These are phyloP conservation scores for Seladonia tumulorum DNA, from an alignment of 2,888 invertebrate species.

Conservation along the genomic window DNA sequence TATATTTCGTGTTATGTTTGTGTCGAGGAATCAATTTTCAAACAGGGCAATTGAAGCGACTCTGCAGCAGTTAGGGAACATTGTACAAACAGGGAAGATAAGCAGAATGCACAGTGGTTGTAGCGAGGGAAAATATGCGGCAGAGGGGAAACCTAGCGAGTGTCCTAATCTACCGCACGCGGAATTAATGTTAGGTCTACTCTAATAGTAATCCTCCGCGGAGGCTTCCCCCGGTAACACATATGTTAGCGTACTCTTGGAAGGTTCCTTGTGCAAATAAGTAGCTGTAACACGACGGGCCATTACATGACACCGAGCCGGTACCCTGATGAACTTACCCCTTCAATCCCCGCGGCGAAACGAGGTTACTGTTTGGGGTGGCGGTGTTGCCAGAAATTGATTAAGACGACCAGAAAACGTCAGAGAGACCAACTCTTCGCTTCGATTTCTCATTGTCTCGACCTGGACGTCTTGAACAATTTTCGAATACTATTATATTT, in stretches of 20 bases:
- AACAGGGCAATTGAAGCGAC: neutral
- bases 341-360: constrained; percentile 27
- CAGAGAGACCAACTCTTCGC: neutral
- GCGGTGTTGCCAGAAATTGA: constrained; percentile 20
- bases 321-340: constrained; percentile 32
- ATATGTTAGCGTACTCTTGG: constrained; percentile 44
- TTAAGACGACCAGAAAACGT: constrained; percentile 6
- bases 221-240: constrained; percentile 52
- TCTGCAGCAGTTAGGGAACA: neutral
- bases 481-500: neutral
- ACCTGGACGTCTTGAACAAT: neutral
- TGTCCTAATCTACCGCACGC: constrained; percentile 77
- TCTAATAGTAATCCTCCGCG: constrained; percentile 67
- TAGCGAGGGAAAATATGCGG: constrained; percentile 25
- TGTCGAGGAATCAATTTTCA: neutral
- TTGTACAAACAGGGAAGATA: neutral
- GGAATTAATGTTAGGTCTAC: constrained; percentile 80
- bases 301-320: constrained; percentile 24
- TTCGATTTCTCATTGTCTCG: neutral
- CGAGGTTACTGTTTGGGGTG: constrained; percentile 37
- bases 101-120: constrained; percentile 1
- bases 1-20: neutral
- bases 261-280: constrained; percentile 72
- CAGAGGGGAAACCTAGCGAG: constrained; percentile 75
- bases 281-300: constrained; percentile 53